These are phyloP conservation scores for Ciconia stormi DNA, from an alignment of 2,113 vertebrate species.

Conservation along the genomic window DNA sequence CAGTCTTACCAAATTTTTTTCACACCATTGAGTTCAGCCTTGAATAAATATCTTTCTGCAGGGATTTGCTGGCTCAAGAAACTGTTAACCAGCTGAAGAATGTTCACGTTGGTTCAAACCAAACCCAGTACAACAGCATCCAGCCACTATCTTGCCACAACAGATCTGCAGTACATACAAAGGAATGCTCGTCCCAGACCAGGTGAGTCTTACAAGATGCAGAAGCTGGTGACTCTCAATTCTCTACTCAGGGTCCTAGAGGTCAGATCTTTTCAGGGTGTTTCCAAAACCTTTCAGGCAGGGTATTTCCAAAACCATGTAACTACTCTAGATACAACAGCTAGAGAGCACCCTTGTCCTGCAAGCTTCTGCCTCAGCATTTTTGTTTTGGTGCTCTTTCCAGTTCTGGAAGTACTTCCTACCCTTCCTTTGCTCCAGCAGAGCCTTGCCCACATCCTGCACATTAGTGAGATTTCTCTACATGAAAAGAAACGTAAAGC, in stretches of 20 bases:
- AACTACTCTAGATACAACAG: neutral
- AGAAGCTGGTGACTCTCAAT: neutral
- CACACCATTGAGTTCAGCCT: neutral
- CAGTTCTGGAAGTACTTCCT: neutral
- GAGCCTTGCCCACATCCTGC: neutral
- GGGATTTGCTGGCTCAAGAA: neutral
- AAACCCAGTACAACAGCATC: accelerated
- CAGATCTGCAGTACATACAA: accelerated
- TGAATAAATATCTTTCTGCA: neutral
- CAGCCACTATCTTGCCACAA: neutral
- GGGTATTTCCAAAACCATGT: neutral
- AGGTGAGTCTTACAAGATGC: neutral
- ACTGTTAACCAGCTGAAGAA: neutral
- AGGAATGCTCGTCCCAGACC: neutral
- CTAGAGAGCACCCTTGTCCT: neutral
- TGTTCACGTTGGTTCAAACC: accelerated
- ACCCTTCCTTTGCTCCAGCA: neutral
- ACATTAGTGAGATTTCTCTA: neutral
- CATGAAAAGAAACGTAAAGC: neutral
- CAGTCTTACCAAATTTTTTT: neutral
- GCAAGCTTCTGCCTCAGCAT: neutral
- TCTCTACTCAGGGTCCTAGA: neutral
- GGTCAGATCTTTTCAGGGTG: neutral
- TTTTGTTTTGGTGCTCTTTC: neutral
- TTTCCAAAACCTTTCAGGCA: neutral